These are phyloP conservation scores for Platichthys stellatus DNA, from an alignment of 2,113 vertebrate species.

Conservation along the genomic window DNA sequence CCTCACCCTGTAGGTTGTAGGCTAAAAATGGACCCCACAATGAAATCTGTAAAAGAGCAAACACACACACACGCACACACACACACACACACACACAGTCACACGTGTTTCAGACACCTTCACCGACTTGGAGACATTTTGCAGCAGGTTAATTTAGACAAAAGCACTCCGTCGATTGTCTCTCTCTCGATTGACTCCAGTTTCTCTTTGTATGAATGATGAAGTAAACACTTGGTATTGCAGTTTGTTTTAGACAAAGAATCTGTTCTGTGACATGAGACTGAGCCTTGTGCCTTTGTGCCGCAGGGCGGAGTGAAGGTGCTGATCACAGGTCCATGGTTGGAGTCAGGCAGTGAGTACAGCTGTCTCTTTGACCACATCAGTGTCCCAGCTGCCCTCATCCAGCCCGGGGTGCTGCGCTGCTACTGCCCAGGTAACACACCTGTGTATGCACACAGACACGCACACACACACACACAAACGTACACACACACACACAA, in stretches of 20 bases:
- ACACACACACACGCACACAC: no score
- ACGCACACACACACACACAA: background rate
- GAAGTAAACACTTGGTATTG: background rate
- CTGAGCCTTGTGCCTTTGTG: conserved; percentile 42
- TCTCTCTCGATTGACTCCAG: background rate
- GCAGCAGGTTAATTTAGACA: background rate
- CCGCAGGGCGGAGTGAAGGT: conserved; percentile 97
- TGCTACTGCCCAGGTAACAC: conserved; percentile 98
- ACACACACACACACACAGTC: background rate
- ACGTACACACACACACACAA: no score
- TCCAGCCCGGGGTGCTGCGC: conserved; percentile 97
- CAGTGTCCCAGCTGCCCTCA: conserved; percentile 96
- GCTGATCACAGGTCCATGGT: conserved; percentile 97
- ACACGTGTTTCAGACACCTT: background rate
- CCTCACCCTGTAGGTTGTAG: no score
- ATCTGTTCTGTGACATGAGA: background rate
- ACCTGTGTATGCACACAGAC: background rate
- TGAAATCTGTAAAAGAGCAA: no score
- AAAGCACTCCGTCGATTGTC: background rate
- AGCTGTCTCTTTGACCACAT: conserved; percentile 98
- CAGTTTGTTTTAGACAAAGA: background rate
- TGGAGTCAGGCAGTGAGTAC: conserved; percentile 97
- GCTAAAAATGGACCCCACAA: no score
- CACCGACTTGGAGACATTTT: background rate
- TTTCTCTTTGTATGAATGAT: background rate